Percentiles rank a stretch among this genome's conserved stretches.
These are phyloP conservation scores for Scomber colias DNA, from an alignment of 2,113 vertebrate genomes.

Conservation along the genomic window DNA sequence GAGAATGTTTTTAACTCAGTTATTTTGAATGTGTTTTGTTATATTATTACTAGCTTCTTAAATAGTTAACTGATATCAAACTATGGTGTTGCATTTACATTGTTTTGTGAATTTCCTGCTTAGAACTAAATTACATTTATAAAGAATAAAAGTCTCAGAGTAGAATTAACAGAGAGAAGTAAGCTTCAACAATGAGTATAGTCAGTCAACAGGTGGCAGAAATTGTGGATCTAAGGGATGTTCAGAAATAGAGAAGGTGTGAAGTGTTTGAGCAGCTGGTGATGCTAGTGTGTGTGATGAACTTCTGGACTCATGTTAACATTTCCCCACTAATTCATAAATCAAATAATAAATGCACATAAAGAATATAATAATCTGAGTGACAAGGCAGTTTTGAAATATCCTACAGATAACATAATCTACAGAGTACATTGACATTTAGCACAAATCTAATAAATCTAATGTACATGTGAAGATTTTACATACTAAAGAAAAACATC, in stretches of 20 bases:
- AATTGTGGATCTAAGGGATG: conserved; percentile 2
- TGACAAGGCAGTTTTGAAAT: not conserved
- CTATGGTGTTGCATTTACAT: not conserved
- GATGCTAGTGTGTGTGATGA: not conserved
- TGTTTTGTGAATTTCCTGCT: not conserved
- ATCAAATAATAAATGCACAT: not conserved
- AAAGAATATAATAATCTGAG: not conserved
- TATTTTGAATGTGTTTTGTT: not conserved
- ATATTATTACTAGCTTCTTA: too few species aligned
- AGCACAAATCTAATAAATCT: too few species aligned
- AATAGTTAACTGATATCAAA: not conserved
- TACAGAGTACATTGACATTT: too few species aligned
- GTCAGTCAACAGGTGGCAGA: conserved; percentile 20
- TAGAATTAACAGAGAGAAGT: not conserved
- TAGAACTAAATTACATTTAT: not conserved
- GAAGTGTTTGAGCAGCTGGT: conserved; percentile 19
- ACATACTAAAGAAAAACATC: too few species aligned
- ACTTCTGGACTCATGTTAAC: not conserved
- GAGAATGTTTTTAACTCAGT: not conserved
- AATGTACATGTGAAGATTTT: too few species aligned
- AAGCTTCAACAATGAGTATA: not conserved
- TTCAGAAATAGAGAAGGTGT: conserved; percentile 27
- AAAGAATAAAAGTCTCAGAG: not conserved
- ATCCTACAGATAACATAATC: too few species aligned
- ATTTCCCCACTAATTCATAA: not conserved